Evolutionary conservation across 2,888 invertebrate species (phyloP).

Genomic region (Ischnus inquisitorius): DNA sequence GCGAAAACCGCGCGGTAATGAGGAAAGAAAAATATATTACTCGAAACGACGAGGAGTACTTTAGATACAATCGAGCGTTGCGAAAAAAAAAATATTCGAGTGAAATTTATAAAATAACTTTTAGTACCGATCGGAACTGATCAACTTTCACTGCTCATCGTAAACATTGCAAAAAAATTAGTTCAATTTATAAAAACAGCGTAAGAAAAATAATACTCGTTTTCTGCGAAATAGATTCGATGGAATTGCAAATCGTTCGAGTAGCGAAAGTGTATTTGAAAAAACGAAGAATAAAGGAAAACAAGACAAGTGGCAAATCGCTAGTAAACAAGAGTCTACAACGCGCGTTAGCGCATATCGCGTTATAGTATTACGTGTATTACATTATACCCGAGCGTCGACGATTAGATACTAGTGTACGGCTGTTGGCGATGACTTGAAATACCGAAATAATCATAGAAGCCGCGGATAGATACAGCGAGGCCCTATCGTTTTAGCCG

Average conservation of each 20-base stretch:
- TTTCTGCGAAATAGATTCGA: no score
- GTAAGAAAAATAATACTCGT: background rate
- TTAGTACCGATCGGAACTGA: background rate
- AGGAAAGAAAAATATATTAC: constrained; percentile 3
- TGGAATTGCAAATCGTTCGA: no score
- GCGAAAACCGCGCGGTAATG: background rate
- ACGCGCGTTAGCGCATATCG: constrained; percentile 20
- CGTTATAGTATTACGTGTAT: constrained; percentile 20
- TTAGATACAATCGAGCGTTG: background rate
- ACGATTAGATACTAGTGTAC: constrained; percentile 78
- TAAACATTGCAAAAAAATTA: no score
- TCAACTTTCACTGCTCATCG: no score
- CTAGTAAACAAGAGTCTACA: background rate
- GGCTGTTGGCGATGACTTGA: constrained; percentile 58
- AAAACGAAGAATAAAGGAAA: background rate
- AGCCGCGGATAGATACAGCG: constrained; percentile 77
- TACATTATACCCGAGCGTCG: constrained; percentile 20
- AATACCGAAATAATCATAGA: constrained; percentile 79
- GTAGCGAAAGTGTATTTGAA: no score
- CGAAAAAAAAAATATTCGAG: background rate
- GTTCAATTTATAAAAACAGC: background rate
- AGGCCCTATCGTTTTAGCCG: constrained; percentile 77
- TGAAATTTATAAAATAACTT: background rate
- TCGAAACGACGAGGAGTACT: background rate
- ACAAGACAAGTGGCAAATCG: constrained; percentile 10